A percentile compares a stretch with the other conserved stretches of the same genome.
Evolutionary conservation across 2,888 invertebrate species (phyloP).

Genomic region (Chrysodeixis includens): DNA sequence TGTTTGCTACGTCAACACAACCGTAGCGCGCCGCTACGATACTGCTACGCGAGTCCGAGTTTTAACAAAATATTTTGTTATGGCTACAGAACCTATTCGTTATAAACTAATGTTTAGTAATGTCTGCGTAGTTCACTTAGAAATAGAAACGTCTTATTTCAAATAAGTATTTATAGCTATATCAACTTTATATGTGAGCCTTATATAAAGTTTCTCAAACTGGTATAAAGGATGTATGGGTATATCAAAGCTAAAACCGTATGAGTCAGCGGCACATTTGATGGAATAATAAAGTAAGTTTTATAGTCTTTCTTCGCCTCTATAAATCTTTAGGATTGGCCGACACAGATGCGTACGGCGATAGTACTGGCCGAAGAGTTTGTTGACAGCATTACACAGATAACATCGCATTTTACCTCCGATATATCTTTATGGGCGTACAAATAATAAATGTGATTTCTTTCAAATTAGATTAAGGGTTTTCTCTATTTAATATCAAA

Average conservation of each 20-base stretch:
- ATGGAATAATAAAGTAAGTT: constrained; percentile 82
- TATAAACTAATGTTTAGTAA: constrained; percentile 4
- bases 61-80: constrained; percentile 43
- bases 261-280: constrained; percentile 71
- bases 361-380: constrained; percentile 60
- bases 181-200: background rate
- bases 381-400: constrained; percentile 66
- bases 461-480: constrained; percentile 41
- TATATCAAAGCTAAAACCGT: constrained; percentile 65
- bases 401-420: constrained; percentile 54
- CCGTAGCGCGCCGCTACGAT: constrained; percentile 49
- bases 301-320: constrained; percentile 75
- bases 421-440: constrained; percentile 49
- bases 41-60: constrained; percentile 30
- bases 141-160: background rate
- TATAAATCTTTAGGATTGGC: constrained; percentile 73
- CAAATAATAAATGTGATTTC: constrained; percentile 47
- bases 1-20: constrained; percentile 68
- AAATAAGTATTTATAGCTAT: background rate
- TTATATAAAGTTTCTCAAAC: constrained; percentile 25
- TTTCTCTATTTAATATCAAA: constrained; percentile 11
- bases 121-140: no score
- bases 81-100: constrained; percentile 24
- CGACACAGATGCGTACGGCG: constrained; percentile 70
- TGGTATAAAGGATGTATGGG: constrained; percentile 44